Percentiles rank a stretch among this genome's conserved stretches.
phyloP scores from a whole-genome alignment of 2,113 vertebrate genomes.

The Sander vitreus region DNA sequence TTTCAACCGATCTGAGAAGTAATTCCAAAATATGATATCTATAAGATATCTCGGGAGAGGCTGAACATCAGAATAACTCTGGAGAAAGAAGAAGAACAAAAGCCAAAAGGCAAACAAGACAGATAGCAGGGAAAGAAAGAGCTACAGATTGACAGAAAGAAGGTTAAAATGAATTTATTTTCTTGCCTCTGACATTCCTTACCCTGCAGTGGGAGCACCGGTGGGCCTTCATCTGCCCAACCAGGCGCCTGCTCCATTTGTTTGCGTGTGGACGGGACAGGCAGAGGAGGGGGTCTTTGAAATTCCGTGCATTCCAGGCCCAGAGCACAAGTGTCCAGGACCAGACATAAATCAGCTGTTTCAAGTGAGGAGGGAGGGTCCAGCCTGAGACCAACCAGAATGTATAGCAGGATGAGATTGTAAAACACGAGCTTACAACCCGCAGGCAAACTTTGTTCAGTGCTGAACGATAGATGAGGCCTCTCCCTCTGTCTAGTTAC shows the following conservation, averaged over 20 bases:
- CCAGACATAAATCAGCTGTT: conserved; percentile 85
- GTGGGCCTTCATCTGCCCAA: conserved; percentile 72
- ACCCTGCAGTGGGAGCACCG: conserved; percentile 74
- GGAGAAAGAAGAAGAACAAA: neutral
- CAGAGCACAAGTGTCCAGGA: conserved; percentile 79
- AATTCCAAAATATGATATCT: neutral
- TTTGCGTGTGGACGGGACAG: conserved; percentile 76
- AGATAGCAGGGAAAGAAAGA: conserved; percentile 7
- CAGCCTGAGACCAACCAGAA: conserved; percentile 22
- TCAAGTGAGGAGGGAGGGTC: conserved; percentile 35
- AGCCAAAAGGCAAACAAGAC: conserved; percentile 1
- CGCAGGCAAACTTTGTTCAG: conserved; percentile 60
- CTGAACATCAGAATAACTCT: neutral
- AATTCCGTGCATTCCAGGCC: conserved; percentile 83
- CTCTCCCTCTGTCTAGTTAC: conserved; percentile 29
- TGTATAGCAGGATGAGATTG: conserved; percentile 34
- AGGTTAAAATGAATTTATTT: conserved; percentile 58
- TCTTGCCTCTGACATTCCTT: conserved; percentile 79
- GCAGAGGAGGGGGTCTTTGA: conserved; percentile 75
- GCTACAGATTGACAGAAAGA: conserved; percentile 39
- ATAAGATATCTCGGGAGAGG: neutral
- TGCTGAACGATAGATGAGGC: conserved; percentile 43
- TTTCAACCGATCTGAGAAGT: neutral
- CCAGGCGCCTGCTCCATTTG: conserved; percentile 77
- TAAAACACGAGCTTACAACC: conserved; percentile 64